Percentiles rank a stretch among this genome's conserved stretches.
These are phyloP conservation scores for Rhagophthalmus giganteus DNA, from an alignment of 2,888 invertebrate species.

Conservation along the genomic window DNA sequence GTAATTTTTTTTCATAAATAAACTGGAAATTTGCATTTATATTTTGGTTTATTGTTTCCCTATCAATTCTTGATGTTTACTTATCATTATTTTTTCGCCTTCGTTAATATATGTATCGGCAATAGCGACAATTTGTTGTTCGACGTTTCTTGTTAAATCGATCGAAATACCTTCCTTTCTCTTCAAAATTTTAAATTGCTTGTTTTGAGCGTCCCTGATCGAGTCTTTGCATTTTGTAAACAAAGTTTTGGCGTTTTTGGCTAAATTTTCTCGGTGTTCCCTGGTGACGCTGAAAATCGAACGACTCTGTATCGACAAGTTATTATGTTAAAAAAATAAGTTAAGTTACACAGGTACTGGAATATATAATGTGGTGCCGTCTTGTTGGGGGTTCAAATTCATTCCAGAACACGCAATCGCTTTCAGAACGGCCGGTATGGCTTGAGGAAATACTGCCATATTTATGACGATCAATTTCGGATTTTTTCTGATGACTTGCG, in stretches of 20 bases:
- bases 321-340: background rate
- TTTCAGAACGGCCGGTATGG: slow-evolving; percentile 75
- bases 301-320: background rate
- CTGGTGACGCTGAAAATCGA: slow-evolving; percentile 69
- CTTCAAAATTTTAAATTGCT: slow-evolving; percentile 70
- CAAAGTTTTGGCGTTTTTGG: slow-evolving; percentile 83
- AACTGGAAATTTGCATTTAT: background rate
- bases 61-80: slow-evolving; percentile 77
- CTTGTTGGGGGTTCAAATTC: slow-evolving; percentile 93
- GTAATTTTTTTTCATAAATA: background rate
- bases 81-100: slow-evolving; percentile 66
- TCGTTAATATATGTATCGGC: slow-evolving; percentile 68
- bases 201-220: slow-evolving; percentile 76
- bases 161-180: slow-evolving; percentile 70
- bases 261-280: slow-evolving; percentile 86
- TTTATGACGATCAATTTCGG: slow-evolving; percentile 85
- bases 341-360: slow-evolving; percentile 79
- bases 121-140: slow-evolving; percentile 70
- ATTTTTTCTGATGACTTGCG: slow-evolving; percentile 83
- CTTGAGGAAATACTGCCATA: slow-evolving; percentile 83
- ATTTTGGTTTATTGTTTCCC: slow-evolving; percentile 55
- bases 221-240: slow-evolving; percentile 78
- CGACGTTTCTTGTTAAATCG: slow-evolving; percentile 69
- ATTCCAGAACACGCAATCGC: slow-evolving; percentile 80
- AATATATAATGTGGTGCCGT: slow-evolving; percentile 86